These are phyloP conservation scores for Neotragus pygmaeus DNA, from an alignment of 2,113 vertebrate genomes.

Conservation along the genomic window DNA sequence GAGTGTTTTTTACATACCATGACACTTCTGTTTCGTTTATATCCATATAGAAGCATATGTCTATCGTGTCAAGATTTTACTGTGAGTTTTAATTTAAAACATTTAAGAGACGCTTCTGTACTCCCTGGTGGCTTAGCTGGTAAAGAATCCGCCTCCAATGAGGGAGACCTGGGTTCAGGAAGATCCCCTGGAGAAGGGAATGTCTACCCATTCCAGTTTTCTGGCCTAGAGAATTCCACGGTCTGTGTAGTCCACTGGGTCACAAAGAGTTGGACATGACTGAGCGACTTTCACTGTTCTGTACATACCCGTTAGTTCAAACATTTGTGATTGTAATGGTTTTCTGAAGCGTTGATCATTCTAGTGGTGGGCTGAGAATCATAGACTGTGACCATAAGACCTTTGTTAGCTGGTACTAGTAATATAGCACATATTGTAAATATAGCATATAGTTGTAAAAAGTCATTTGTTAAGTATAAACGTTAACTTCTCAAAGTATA, in stretches of 20 bases:
- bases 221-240: not conserved
- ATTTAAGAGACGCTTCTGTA: not conserved
- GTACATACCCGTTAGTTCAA: not conserved
- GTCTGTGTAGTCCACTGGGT: not conserved
- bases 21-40: not conserved
- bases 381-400: not conserved
- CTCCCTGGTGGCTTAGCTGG: not conserved
- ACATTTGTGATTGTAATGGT: not conserved
- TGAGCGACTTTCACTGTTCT: not conserved
- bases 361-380: not conserved
- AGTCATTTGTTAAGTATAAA: conserved; percentile 28
- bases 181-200: not conserved
- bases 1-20: not conserved
- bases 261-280: not conserved
- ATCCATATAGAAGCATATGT: not conserved
- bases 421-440: not conserved
- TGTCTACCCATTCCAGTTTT: not conserved
- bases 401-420: conserved; percentile 19
- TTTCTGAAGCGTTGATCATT: not conserved
- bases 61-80: not conserved
- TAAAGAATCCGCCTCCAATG: not conserved
- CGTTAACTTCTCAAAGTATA: conserved; percentile 5
- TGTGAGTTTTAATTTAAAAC: not conserved
- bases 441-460: too few relatives aligned
- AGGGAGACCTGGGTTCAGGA: not conserved